phyloP scores from a whole-genome alignment of 2,113 vertebrate genomes.

The Lampris megalopsis region DNA sequence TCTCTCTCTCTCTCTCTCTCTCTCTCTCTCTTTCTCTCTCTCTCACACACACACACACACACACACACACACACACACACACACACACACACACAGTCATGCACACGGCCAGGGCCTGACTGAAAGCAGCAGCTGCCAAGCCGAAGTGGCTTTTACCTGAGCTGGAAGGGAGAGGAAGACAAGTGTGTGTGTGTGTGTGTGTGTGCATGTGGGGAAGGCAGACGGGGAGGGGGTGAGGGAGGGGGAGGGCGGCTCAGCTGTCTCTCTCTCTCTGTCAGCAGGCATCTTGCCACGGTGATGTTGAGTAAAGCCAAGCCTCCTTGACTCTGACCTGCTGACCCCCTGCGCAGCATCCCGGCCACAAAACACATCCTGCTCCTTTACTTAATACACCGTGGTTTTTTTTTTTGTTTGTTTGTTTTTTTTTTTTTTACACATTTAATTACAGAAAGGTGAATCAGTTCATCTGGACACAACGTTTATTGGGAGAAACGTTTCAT shows the following conservation, averaged over 20 bases:
- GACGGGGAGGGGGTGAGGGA: slow-evolving; percentile 20
- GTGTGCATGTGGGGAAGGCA: slow-evolving; percentile 14
- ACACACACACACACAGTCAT: no score
- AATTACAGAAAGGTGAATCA: no score
- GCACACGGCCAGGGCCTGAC: slow-evolving; percentile 38
- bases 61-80: no score
- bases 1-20: slow-evolving; percentile 2
- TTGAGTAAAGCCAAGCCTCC: slow-evolving; percentile 14
- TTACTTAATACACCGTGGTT: not conserved
- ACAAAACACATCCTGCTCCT: not conserved
- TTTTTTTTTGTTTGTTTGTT: not conserved
- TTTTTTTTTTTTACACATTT: no score
- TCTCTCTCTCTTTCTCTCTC: not conserved
- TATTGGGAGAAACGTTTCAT: no score
- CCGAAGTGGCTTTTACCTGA: slow-evolving; percentile 70
- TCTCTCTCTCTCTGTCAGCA: slow-evolving; percentile 15
- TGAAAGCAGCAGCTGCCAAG: slow-evolving; percentile 73
- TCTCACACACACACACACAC: no score
- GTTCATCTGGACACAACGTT: no score
- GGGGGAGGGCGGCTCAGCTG: slow-evolving; percentile 37
- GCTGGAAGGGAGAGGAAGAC: slow-evolving; percentile 27
- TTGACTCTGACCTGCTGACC: slow-evolving; percentile 42
- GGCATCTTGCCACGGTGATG: slow-evolving; percentile 47
- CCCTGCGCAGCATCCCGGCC: slow-evolving; percentile 21
- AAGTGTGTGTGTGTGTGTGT: not conserved